Evolutionary conservation across 2,113 vertebrate genomes (phyloP).

Genomic region (Antechinus stuartii): DNA sequence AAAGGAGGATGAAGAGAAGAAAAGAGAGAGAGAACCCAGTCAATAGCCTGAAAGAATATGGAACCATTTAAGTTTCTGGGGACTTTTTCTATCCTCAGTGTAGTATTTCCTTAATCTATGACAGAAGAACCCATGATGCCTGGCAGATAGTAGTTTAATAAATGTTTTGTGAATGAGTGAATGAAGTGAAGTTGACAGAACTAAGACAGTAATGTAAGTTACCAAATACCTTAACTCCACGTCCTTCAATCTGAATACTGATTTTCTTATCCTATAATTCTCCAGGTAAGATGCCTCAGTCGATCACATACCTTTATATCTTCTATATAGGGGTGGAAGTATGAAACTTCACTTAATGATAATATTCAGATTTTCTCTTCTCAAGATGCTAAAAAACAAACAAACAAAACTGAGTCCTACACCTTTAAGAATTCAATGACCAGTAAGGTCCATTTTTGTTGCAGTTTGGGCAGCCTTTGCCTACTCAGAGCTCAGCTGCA

Average conservation of each 20-base stretch:
- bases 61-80: not conserved
- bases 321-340: not conserved
- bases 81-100: not conserved
- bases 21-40: not conserved
- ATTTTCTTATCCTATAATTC: not conserved
- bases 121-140: not conserved
- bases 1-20: not conserved
- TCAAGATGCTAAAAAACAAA: constrained; percentile 37
- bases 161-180: not conserved
- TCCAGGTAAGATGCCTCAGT: not conserved
- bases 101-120: not conserved
- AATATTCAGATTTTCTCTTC: constrained; percentile 17
- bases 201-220: not conserved
- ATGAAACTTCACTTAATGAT: not conserved
- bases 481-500: constrained; percentile 89
- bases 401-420: constrained; percentile 12
- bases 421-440: constrained; percentile 79
- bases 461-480: constrained; percentile 83
- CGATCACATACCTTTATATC: not conserved
- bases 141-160: not conserved
- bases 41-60: not conserved
- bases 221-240: not conserved
- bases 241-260: not conserved
- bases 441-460: constrained; percentile 81
- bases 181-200: not conserved